Evolutionary conservation across 2,113 vertebrate genomes (phyloP), one percentile per base, ranked within the genome.

Genomic region (Callochromis pleurospilus): DNA sequence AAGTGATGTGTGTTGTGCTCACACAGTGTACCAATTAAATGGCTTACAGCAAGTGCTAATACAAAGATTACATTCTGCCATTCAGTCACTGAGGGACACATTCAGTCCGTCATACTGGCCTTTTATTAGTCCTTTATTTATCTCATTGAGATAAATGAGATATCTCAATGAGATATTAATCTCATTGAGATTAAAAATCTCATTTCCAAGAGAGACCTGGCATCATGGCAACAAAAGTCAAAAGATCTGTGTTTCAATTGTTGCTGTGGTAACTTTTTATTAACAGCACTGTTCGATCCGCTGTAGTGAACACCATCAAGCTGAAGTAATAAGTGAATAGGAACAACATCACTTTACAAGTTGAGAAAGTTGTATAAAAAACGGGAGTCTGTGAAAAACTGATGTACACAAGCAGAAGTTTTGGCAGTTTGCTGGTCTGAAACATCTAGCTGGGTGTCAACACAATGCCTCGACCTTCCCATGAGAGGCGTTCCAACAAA

Each of bases 41-140:
- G 79, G 21, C 8, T 79, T n/a, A 15, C 65, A 93, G 21, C 29
- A 15, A 81, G 62, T 70, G 65, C n/a, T 90, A 91, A 86, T 73
- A 24, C 56, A 85, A 79, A 93, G 85, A 62, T 92, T 88, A 92
- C 33, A 84, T 77, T 85, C 40, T 51, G 55, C 29, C 83, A 81
- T 77, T 38, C 55, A 85, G 87, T 83, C 87, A 86, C 51, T 5
- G 12, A 62, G 86, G 86, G 89, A 91, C 84, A 91, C 82, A 81
- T 90, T 85, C 88, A 89, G 88, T 90, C 83, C 87, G 75, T 31
- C 17, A 7, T 40, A 31, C 60, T 89, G 79, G 80, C 65, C 79
- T 55, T 58, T 58, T 58, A 31, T 15, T 60, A 60, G 56, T 17
- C 5, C 56, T 60, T 60, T 60, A 31, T 31, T 31, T 60, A 60